A percentile compares a stretch with the other conserved stretches of the same genome.
These are phyloP conservation scores for Pseudochromis fuscus DNA, from an alignment of 2,797 vertebrate genomes.

Conservation along the genomic window DNA sequence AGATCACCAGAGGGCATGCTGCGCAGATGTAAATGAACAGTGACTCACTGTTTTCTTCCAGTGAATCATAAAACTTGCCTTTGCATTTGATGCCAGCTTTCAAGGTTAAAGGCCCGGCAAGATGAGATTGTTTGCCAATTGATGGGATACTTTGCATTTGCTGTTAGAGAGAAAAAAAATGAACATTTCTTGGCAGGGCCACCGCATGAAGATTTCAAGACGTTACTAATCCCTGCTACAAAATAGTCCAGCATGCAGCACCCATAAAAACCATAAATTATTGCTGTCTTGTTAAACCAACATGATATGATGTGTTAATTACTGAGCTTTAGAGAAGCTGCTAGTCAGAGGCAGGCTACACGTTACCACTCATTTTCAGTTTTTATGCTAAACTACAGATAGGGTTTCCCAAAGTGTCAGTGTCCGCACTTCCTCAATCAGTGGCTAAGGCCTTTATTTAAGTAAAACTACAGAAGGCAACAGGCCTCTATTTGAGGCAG, in stretches of 20 bases:
- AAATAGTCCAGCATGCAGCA: neutral
- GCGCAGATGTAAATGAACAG: slow-evolving; percentile 64
- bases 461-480: too few relatives aligned
- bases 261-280: neutral
- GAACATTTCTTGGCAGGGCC: slow-evolving; percentile 22
- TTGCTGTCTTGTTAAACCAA: slow-evolving; percentile 13
- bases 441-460: too few relatives aligned
- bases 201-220: slow-evolving; percentile 10
- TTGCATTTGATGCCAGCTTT: slow-evolving; percentile 64
- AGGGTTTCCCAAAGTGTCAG: too few relatives aligned
- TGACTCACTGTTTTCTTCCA: slow-evolving; percentile 66
- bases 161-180: slow-evolving; percentile 7
- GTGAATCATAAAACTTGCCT: slow-evolving; percentile 68
- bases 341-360: neutral
- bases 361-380: neutral
- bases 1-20: slow-evolving; percentile 47
- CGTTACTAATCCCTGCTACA: neutral
- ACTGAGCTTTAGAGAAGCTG: neutral
- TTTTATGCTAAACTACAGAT: too few relatives aligned
- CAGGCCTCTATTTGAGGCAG: too few relatives aligned
- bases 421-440: too few relatives aligned
- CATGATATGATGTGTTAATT: slow-evolving; percentile 22
- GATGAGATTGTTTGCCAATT: slow-evolving; percentile 62
- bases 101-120: slow-evolving; percentile 66
- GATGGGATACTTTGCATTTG: slow-evolving; percentile 58